phyloP scores from a whole-genome alignment of 2,797 vertebrate genomes.

The Galago senegalensis region DNA sequence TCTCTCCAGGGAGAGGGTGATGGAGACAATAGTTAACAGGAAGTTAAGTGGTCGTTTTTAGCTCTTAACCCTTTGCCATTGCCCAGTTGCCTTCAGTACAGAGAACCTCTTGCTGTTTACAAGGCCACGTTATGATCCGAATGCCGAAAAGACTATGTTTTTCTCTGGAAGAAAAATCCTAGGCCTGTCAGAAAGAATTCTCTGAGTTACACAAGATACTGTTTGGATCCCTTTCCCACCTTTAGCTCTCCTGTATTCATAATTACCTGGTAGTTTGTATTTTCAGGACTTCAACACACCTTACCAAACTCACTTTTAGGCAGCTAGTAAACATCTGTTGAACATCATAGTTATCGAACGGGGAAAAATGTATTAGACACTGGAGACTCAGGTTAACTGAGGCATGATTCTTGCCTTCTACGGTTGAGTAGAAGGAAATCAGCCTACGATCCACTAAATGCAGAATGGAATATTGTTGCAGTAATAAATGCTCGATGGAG shows the following conservation, averaged over 20 bases:
- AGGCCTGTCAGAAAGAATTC: background rate
- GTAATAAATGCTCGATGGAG: background rate
- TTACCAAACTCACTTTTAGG: background rate
- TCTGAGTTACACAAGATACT: background rate
- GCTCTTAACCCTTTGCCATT: background rate
- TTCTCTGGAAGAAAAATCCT: background rate
- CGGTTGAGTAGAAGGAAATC: background rate
- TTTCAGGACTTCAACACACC: background rate
- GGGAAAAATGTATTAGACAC: background rate
- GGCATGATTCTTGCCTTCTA: background rate
- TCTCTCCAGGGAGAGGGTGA: slow-evolving; percentile 6
- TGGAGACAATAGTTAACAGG: slow-evolving; percentile 9
- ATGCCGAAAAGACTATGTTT: background rate
- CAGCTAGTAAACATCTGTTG: background rate
- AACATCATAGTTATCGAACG: background rate
- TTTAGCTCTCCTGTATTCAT: background rate
- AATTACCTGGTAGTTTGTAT: background rate
- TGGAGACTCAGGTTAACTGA: background rate
- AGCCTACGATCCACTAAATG: background rate
- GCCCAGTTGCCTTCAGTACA: background rate
- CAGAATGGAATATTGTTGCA: background rate
- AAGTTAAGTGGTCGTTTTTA: slow-evolving; percentile 28
- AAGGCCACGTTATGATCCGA: background rate
- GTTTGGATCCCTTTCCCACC: background rate
- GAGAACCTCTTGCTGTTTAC: background rate